phyloP scores from a whole-genome alignment of 2,888 invertebrate species.

The Lissocephala sabroskyi region DNA sequence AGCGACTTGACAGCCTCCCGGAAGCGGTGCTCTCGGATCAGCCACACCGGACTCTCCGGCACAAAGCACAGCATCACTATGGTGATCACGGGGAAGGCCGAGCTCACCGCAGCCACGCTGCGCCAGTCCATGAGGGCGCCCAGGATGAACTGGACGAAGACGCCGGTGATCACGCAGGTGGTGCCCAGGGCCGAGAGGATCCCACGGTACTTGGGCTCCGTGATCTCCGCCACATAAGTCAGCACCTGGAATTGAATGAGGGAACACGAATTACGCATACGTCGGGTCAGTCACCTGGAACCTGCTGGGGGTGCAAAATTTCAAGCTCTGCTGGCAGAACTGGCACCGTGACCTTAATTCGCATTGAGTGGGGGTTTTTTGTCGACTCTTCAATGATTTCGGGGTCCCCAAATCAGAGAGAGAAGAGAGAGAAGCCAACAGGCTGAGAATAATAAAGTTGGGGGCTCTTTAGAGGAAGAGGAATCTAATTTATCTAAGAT shows the following conservation, averaged over 20 bases:
- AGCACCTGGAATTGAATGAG: constrained; percentile 80
- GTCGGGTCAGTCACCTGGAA: no score
- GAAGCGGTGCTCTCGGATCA: constrained; percentile 78
- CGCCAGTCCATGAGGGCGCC: constrained; percentile 83
- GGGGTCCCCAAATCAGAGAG: no score
- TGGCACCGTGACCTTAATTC: no score
- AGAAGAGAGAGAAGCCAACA: no score
- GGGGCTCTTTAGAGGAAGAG: no score
- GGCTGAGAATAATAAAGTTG: no score
- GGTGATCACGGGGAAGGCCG: constrained; percentile 78
- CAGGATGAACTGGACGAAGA: constrained; percentile 83
- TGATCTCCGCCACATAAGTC: constrained; percentile 88
- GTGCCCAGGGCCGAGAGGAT: constrained; percentile 80
- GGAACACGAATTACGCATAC: no score
- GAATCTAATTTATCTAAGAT: no score
- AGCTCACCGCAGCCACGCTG: constrained; percentile 79
- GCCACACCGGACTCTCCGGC: constrained; percentile 88
- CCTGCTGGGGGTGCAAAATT: no score
- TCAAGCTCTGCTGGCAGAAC: no score
- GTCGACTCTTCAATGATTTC: no score
- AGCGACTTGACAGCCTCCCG: constrained; percentile 80
- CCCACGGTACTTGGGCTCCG: constrained; percentile 85
- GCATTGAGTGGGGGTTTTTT: no score
- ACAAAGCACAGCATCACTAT: constrained; percentile 80
- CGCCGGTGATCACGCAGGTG: constrained; percentile 82